Conservation (phyloP, 2,113 vertebrate species). For the Festucalex cinctus region DNA sequence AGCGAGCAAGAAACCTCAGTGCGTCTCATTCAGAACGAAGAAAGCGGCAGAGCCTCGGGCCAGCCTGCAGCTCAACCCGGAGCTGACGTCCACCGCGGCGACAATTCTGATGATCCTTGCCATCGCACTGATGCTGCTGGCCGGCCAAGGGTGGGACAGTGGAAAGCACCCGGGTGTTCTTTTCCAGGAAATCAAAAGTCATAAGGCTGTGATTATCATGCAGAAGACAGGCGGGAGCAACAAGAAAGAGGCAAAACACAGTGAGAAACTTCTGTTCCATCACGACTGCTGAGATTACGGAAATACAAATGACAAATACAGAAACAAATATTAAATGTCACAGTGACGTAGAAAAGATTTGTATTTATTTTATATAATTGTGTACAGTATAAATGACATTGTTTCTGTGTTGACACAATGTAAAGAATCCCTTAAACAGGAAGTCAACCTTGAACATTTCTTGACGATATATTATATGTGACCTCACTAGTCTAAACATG, state of each 20-base stretch:
- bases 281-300: constrained; percentile 45
- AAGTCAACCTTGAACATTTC: too few species aligned
- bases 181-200: constrained; percentile 52
- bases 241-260: constrained; percentile 29
- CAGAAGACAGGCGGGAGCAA: constrained; percentile 32
- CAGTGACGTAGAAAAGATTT: constrained; percentile 61
- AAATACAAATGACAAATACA: constrained; percentile 6
- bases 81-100: constrained; percentile 64
- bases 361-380: constrained; percentile 76
- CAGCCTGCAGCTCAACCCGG: constrained; percentile 39
- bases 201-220: constrained; percentile 32
- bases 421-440: constrained; percentile 47
- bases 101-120: constrained; percentile 69
- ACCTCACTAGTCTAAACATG: too few species aligned
- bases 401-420: constrained; percentile 63
- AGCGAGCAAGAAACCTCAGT: constrained; percentile 66
- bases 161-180: constrained; percentile 20
- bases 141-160: constrained; percentile 47
- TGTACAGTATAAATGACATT: constrained; percentile 67
- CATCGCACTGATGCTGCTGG: constrained; percentile 75
- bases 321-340: constrained; percentile 20
- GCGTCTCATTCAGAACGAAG: constrained; percentile 57
- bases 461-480: too few species aligned
- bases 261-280: constrained; percentile 34
- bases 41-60: constrained; percentile 28